Evolutionary conservation across 64 coral and sea anemone genomes (phyloP).

Genomic region (Platygyra sinensis): DNA sequence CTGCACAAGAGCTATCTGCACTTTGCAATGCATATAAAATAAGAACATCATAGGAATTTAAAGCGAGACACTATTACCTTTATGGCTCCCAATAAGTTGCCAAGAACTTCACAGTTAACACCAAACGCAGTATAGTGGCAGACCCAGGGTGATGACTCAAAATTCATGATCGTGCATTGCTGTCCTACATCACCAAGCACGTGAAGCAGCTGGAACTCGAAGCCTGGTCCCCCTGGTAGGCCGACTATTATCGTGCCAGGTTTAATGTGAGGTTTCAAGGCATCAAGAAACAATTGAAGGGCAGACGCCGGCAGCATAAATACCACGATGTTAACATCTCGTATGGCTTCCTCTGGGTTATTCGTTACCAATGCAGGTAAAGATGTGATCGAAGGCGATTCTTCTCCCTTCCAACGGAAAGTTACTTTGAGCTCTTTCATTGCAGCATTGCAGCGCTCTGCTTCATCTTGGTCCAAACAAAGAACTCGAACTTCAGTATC

Average conservation of each 20-base stretch:
- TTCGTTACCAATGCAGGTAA: conserved; percentile 59
- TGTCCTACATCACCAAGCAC: neutral
- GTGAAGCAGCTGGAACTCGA: conserved; percentile 48
- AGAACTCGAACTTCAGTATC: conserved; percentile 67
- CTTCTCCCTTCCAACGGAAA: neutral
- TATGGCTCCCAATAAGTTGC: conserved; percentile 5
- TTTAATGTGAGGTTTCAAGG: conserved; percentile 42
- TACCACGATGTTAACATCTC: conserved; percentile 27
- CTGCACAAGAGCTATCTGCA: no score
- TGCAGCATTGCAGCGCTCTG: neutral
- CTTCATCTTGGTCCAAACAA: conserved; percentile 70
- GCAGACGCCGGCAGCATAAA: conserved; percentile 29
- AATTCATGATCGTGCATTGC: conserved; percentile 34
- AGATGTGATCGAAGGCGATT: neutral
- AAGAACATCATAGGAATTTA: neutral
- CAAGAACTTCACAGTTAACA: conserved; percentile 12
- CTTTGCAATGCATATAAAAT: no score
- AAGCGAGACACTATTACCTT: neutral
- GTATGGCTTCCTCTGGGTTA: conserved; percentile 47
- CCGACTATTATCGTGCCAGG: conserved; percentile 62
- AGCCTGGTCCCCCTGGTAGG: conserved; percentile 61
- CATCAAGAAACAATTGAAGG: conserved; percentile 50
- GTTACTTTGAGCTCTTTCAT: conserved; percentile 1
- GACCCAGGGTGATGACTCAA: conserved; percentile 72
- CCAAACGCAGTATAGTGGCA: conserved; percentile 16